Conservation (phyloP, 2,888 invertebrate genomes). For the Drosophila mettleri region DNA sequence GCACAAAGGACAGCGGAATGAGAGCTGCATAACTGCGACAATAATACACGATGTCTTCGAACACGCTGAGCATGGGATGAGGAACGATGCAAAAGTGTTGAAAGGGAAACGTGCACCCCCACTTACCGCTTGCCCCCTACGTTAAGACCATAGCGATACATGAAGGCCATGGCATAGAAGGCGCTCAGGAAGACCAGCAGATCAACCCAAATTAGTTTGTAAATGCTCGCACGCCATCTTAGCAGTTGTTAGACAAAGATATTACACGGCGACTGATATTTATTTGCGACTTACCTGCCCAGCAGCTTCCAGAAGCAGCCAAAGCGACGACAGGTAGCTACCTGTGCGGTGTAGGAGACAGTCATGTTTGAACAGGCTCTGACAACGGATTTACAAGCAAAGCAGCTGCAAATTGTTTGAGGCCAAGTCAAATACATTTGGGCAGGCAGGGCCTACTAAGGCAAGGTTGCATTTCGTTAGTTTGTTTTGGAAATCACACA, state of each 20-base stretch:
- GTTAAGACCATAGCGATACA: slow-evolving; percentile 57
- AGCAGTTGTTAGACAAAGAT: slow-evolving; percentile 42
- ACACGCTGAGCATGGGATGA: slow-evolving; percentile 86
- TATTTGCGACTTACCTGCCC: slow-evolving; percentile 56
- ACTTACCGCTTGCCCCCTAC: slow-evolving; percentile 51
- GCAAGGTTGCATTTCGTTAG: background rate
- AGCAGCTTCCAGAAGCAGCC: slow-evolving; percentile 80
- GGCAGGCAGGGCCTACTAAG: slow-evolving; percentile 19
- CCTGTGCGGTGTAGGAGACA: slow-evolving; percentile 80
- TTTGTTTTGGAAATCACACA: background rate
- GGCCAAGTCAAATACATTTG: background rate
- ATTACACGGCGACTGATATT: background rate
- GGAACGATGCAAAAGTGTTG: background rate
- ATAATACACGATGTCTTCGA: slow-evolving; percentile 92
- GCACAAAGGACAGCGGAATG: slow-evolving; percentile 95
- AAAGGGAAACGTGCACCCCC: too few relatives aligned
- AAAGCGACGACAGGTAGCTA: slow-evolving; percentile 74
- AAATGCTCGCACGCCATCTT: slow-evolving; percentile 97
- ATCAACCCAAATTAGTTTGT: slow-evolving; percentile 96
- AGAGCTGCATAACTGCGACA: slow-evolving; percentile 93
- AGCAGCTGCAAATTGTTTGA: slow-evolving; percentile 6
- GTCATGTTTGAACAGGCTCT: slow-evolving; percentile 67
- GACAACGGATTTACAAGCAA: slow-evolving; percentile 6
- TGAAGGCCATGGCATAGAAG: slow-evolving; percentile 87
- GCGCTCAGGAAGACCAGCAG: slow-evolving; percentile 90